Conservation (phyloP, 2,113 vertebrate species). For the Macrotus californicus region DNA sequence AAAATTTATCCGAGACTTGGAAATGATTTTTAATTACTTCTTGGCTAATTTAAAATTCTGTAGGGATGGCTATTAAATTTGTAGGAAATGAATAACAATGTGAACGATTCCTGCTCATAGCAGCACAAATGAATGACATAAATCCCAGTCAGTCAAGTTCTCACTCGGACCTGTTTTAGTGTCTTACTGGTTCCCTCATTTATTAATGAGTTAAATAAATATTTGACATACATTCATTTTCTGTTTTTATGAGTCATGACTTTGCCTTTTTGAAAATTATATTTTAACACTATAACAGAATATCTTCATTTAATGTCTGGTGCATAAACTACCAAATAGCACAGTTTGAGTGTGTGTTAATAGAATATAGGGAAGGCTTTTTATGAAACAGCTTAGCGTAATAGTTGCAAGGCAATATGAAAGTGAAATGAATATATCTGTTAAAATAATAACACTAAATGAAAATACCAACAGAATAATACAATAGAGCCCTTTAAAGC, state of each 20-base stretch:
- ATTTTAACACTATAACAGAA: background rate
- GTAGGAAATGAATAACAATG: background rate
- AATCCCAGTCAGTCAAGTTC: background rate
- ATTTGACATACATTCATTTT: background rate
- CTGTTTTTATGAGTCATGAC: background rate
- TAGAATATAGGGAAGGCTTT: background rate
- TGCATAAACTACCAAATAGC: background rate
- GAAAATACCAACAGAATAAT: slow-evolving; percentile 23
- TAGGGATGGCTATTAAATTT: background rate
- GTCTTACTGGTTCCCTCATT: background rate
- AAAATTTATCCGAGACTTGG: background rate
- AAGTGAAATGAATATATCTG: slow-evolving; percentile 25
- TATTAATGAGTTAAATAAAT: background rate
- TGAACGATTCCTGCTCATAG: background rate
- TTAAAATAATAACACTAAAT: slow-evolving; percentile 46
- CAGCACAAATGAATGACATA: background rate
- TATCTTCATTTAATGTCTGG: background rate
- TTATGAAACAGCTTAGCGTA: background rate
- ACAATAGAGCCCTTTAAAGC: background rate
- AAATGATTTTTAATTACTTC: background rate
- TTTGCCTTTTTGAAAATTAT: slow-evolving; percentile 21
- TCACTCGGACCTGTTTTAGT: background rate
- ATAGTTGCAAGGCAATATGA: background rate
- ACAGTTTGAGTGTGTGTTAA: background rate
- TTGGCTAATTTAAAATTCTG: background rate